These are phyloP conservation scores for Anthopleura xanthogrammica DNA, from an alignment of 92 coral and sea anemone species.

Conservation along the genomic window DNA sequence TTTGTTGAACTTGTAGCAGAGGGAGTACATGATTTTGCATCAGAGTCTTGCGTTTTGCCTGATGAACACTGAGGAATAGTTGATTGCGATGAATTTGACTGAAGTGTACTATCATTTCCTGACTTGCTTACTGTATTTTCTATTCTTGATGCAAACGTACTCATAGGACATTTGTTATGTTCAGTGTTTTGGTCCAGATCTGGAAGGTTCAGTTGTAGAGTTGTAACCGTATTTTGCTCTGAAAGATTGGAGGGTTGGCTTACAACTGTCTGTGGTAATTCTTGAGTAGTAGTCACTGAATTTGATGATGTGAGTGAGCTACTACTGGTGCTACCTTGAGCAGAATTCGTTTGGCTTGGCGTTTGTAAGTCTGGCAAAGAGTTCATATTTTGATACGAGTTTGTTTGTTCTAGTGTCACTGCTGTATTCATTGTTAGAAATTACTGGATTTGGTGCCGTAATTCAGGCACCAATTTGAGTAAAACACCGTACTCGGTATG, in stretches of 20 bases:
- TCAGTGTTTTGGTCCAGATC: too few relatives aligned
- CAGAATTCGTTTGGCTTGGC: not conserved
- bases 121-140: too few relatives aligned
- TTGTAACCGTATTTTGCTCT: not conserved
- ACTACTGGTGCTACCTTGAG: not conserved
- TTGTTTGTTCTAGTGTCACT: not conserved
- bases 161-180: too few relatives aligned
- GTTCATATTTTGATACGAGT: not conserved
- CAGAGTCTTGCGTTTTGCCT: too few relatives aligned
- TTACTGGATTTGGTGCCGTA: not conserved
- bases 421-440: not conserved
- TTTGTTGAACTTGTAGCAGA: not conserved
- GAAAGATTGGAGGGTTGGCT: not conserved
- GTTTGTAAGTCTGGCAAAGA: not conserved
- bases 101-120: too few relatives aligned
- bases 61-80: too few relatives aligned
- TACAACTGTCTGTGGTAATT: not conserved
- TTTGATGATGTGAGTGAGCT: not conserved
- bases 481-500: not conserved
- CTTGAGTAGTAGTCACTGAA: not conserved
- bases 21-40: too few relatives aligned
- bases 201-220: not conserved
- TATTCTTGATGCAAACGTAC: too few relatives aligned
- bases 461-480: not conserved
- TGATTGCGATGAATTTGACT: too few relatives aligned